Base-by-base conservation (phyloP, 2,888 invertebrate species). In the Cantharis rustica region DNA sequence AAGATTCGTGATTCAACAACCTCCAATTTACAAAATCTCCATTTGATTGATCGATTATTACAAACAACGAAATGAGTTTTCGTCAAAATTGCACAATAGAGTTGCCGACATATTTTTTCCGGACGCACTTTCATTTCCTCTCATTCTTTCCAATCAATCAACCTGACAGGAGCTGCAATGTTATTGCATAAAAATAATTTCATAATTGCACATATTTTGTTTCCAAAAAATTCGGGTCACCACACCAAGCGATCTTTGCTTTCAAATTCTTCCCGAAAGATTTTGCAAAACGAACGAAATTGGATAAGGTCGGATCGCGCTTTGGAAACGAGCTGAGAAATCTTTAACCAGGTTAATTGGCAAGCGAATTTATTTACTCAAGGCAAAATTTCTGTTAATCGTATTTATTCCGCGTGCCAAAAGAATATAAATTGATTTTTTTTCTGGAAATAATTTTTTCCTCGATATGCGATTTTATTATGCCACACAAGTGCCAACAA, bases 401-500 rank as follows among this genome's bases (percentile, higher is more conserved):
- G 47, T 2, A 47, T 47, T 47, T 47, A 47, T 47, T 47, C 47
- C 47, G n/a, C n/a, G n/a, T 47, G 47, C 47, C 47, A 47, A 47
- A 47, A n/a, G 47, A 47, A 47, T 47, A 47, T 47, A 47, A 47
- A 47, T 47, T 1, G n/a, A 47, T n/a, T 47, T 47, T 47, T 47
- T 47, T 7, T n/a, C 7, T 7, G 5, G 47, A 7, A 47, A 47
- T n/a, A 47, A n/a, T n/a, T 47, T 47, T 47, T 47, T n/a, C 47
- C 47, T 47, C n/a, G 47, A 47, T 47, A 47, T 47, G n/a, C 7
- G 47, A 61, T 70, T 75, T 77, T 72, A 75, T 64, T 61, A 77
- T 77, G 77, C 75, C 75, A 75, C 75, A 73, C 77, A 75, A 72
- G 77, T 72, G 75, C 70, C 23, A 74, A 63, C 77, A 70, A 66